Base-by-base conservation (phyloP, 30 jellyfish, hydroid and myxozoan genomes). In the Turritopsis rubra region DNA sequence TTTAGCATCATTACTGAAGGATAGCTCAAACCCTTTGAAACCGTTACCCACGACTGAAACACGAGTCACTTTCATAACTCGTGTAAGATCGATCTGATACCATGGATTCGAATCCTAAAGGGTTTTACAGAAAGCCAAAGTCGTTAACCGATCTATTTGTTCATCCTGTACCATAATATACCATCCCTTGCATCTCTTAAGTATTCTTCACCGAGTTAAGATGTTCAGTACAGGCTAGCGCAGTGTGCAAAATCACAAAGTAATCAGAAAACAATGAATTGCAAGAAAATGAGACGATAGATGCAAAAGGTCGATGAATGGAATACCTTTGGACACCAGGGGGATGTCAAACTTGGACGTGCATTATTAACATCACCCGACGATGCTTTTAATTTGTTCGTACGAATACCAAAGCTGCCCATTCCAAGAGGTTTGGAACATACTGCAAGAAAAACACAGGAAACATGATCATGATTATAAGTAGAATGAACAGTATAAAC, bases 1-100 rank as follows among this genome's bases (percentile, higher is more conserved):
- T 8, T 1, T 72, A 16, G 89, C 95, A 85, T 93, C 99, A 60
- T 89, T 94, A 79, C 99, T 93, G 72, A 80, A 93, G 60, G 81
- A n/a, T 25, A 93, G 83, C 4, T 54, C 78, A 80, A 41, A 80
- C 81, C 54, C 70, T 31, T 84, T 71, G 86, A 85, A 85, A 1
- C 90, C 96, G 4, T 17, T 53, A 52, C 98, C 98, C 71, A 81
- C 90, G 17, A 96, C 93, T 73, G 89, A 90, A 7, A 93, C 95
- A 54, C 86, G 83, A 26, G 95, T 76, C 18, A 86, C 29, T 71
- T 78, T 81, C 18, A 87, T 87, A 3, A 74, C 68, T 71, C 79
- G 73, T 74, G 84, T 91, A 1, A 93, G 78, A 41, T 93, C 85
- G 26, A 93, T 88, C 79, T 93, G 96, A 52, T 84, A 90, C 99